These are phyloP conservation scores for Craniophora ligustri DNA, from an alignment of 2,888 invertebrate genomes.

Conservation along the genomic window DNA sequence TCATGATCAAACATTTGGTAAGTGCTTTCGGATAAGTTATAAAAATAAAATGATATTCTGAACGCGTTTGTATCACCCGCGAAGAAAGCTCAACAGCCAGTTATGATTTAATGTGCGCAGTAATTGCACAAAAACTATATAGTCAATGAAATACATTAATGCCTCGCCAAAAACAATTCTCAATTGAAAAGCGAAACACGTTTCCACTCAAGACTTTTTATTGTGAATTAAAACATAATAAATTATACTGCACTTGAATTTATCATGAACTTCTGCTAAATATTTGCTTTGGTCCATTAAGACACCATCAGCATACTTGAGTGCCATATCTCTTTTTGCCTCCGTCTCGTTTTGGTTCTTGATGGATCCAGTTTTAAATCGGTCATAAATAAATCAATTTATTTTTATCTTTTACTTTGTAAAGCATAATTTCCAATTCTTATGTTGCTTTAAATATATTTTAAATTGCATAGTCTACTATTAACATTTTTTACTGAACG, in stretches of 20 bases:
- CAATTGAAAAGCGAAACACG: slow-evolving; percentile 54
- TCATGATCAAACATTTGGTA: no score
- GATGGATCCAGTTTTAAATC: slow-evolving; percentile 42
- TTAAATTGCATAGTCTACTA: slow-evolving; percentile 10
- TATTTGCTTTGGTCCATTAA: slow-evolving; percentile 60
- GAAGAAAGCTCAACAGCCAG: background rate
- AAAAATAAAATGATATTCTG: background rate
- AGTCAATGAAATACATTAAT: slow-evolving; percentile 16
- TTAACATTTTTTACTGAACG: slow-evolving; percentile 7
- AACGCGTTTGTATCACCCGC: no score
- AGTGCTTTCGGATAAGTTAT: background rate
- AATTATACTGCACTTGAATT: slow-evolving; percentile 70
- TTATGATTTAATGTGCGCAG: slow-evolving; percentile 1
- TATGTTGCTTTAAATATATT: slow-evolving; percentile 2
- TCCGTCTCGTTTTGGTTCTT: slow-evolving; percentile 21
- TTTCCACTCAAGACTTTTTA: slow-evolving; percentile 56
- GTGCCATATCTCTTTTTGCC: slow-evolving; percentile 56
- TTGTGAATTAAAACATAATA: slow-evolving; percentile 74
- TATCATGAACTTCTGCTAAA: slow-evolving; percentile 60
- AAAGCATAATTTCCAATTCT: slow-evolving; percentile 1
- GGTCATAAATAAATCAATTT: slow-evolving; percentile 30
- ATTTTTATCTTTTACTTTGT: background rate
- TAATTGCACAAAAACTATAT: slow-evolving; percentile 10
- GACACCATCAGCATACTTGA: slow-evolving; percentile 61
- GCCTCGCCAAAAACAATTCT: slow-evolving; percentile 23